phyloP scores from a whole-genome alignment of 2,888 invertebrate species.

The Serrognathus titanus region DNA sequence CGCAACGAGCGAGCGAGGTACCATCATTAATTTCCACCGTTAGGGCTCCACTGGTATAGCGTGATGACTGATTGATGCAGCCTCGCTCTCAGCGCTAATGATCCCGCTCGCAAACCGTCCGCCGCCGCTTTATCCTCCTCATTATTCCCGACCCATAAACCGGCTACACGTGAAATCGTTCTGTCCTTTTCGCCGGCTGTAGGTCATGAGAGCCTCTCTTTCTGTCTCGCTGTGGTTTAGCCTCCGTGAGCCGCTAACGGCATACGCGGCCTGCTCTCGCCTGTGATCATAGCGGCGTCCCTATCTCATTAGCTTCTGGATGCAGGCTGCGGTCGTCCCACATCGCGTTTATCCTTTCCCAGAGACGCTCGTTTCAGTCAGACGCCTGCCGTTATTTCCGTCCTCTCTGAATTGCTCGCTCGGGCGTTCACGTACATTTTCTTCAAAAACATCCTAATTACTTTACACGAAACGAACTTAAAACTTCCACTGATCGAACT shows the following conservation, averaged over 20 bases:
- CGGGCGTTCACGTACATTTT: not conserved
- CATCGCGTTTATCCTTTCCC: slow-evolving; percentile 14
- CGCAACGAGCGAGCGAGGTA: slow-evolving; percentile 20
- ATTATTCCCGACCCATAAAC: slow-evolving; percentile 26
- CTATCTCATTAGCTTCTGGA: slow-evolving; percentile 37
- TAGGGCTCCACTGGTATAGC: slow-evolving; percentile 33
- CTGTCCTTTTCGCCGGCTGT: slow-evolving; percentile 13
- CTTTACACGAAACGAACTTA: too few relatives aligned
- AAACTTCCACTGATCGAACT: too few relatives aligned
- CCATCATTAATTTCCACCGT: slow-evolving; percentile 38
- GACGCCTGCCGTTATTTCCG: not conserved
- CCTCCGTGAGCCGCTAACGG: slow-evolving; percentile 15
- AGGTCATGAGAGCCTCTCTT: not conserved
- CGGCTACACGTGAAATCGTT: slow-evolving; percentile 18
- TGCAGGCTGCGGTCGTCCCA: slow-evolving; percentile 27
- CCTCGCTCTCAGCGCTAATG: slow-evolving; percentile 36
- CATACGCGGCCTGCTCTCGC: slow-evolving; percentile 21
- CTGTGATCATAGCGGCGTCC: slow-evolving; percentile 32
- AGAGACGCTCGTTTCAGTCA: slow-evolving; percentile 4
- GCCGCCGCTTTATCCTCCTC: slow-evolving; percentile 25
- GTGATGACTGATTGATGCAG: slow-evolving; percentile 42
- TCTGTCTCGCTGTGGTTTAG: slow-evolving; percentile 12
- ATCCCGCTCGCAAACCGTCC: slow-evolving; percentile 29
- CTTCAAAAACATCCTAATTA: not conserved
- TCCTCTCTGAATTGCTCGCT: not conserved